Conservation (phyloP, 2,113 vertebrate species). For the Meleagris gallopavo region DNA sequence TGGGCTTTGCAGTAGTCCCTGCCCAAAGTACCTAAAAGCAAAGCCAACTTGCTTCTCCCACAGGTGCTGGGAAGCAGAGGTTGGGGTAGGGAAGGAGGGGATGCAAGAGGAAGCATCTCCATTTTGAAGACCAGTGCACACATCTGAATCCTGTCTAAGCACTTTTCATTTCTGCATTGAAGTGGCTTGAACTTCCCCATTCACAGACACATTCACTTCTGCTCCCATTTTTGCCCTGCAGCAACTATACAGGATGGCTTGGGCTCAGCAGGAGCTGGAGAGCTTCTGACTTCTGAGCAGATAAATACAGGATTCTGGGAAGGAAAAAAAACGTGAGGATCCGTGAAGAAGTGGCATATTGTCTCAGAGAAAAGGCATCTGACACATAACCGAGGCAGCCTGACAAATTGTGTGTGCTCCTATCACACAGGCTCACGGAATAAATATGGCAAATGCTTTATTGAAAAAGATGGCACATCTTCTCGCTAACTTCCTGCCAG, state of each 20-base stretch:
- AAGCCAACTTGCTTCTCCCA: neutral
- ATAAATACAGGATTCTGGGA: neutral
- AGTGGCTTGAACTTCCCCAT: neutral
- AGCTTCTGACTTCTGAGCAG: neutral
- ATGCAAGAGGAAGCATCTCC: neutral
- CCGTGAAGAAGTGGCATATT: neutral
- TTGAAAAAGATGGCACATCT: rapidly evolving
- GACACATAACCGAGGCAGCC: neutral
- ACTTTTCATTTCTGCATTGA: neutral
- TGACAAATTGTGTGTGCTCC: neutral
- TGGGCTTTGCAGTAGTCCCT: neutral
- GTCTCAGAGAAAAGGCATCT: neutral
- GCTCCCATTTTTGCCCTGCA: neutral
- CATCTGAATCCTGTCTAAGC: neutral
- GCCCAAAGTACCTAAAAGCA: neutral
- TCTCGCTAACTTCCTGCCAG: neutral
- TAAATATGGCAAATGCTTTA: neutral
- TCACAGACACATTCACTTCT: neutral
- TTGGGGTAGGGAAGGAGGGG: rapidly evolving
- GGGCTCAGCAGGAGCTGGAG: neutral
- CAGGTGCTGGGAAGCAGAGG: neutral
- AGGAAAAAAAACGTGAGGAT: neutral
- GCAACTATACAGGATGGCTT: neutral
- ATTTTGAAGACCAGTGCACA: neutral
- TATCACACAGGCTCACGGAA: neutral